These are phyloP conservation scores for Lepas anatifera DNA, from an alignment of 2,888 invertebrate species.

Conservation along the genomic window DNA sequence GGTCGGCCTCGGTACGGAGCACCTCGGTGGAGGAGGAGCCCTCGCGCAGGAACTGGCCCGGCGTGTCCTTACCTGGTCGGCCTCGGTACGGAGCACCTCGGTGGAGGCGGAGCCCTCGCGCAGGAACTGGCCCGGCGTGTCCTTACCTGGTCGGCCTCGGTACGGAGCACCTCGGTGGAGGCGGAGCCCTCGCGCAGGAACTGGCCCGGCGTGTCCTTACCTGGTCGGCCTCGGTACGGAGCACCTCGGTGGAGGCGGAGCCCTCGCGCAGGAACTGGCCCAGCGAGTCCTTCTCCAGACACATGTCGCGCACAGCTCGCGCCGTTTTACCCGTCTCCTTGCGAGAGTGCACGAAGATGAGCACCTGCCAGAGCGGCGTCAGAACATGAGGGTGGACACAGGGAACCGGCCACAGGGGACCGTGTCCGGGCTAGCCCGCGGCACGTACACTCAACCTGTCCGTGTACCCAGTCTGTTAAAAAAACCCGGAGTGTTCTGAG, in stretches of 20 bases:
- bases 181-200: conserved; percentile 94
- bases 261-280: conserved; percentile 93
- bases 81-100: conserved; percentile 89
- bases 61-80: conserved; percentile 72
- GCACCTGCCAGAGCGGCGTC: conserved; percentile 41
- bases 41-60: no score
- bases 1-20: conserved; percentile 97
- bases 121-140: conserved; percentile 88
- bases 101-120: conserved; percentile 94
- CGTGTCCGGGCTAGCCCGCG: no score
- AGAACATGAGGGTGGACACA: no score
- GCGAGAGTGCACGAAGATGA: conserved; percentile 95
- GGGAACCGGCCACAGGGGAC: no score
- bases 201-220: conserved; percentile 70
- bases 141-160: conserved; percentile 83
- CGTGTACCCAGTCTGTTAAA: no score
- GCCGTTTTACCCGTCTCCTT: conserved; percentile 80
- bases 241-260: conserved; percentile 92
- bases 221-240: conserved; percentile 92
- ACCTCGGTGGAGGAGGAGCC: conserved; percentile 96
- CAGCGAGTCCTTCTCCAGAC: conserved; percentile 91
- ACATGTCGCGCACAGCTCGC: conserved; percentile 62
- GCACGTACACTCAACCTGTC: no score
- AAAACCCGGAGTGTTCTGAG: no score
- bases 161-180: conserved; percentile 88